Base-by-base conservation (phyloP, 2,113 vertebrate genomes). In the Chloebia gouldiae region DNA sequence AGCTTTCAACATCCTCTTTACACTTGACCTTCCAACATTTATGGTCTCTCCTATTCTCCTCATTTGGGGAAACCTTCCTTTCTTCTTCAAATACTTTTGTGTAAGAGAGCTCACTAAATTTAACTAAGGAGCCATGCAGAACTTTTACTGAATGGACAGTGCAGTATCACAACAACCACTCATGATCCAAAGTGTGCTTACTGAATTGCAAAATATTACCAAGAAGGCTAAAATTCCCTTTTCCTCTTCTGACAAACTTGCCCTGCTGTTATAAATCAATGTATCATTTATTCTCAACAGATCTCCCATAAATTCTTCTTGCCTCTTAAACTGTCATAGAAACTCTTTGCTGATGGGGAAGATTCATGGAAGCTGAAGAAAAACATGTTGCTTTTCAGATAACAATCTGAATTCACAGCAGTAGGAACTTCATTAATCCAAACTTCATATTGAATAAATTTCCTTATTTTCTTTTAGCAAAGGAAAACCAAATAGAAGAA, bases 361-460 rank as follows among this genome's bases (percentile, higher is more conserved):
- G 70, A 95, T 60, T 42, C 31, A 91, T 12, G 37, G 79, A 79
- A 92, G 65, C 44, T 82, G 49, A 76, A 77, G 49, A 71, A 95
- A 76, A 2, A 45, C 13, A 39, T 24, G 21, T 50, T 76, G 24
- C 51, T 72, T 85, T 88, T 93, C 49, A 82, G 73, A 21, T 40
- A 63, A 57, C 18, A 70, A 51, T 50, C 37, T 68, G 57, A 78
- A 91, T 82, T 82, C 45, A 64, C 25, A 88, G 57, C 24, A 90
- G 44, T 12, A 71, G 37, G n/a, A 85, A 64, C n/a, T 75, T 81
- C 20, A 65, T 33, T 68, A 85, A 90, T 44, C 15, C n/a, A 47
- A 47, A 65, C n/a, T 88, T 80, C n/a, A 25, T 20, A 47, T 4
- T 37, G 40, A 92, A 81, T 47, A 4, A 11, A 75, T 60, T 71